Conservation (phyloP, 2,113 vertebrate species). For the Platysternon megacephalum region DNA sequence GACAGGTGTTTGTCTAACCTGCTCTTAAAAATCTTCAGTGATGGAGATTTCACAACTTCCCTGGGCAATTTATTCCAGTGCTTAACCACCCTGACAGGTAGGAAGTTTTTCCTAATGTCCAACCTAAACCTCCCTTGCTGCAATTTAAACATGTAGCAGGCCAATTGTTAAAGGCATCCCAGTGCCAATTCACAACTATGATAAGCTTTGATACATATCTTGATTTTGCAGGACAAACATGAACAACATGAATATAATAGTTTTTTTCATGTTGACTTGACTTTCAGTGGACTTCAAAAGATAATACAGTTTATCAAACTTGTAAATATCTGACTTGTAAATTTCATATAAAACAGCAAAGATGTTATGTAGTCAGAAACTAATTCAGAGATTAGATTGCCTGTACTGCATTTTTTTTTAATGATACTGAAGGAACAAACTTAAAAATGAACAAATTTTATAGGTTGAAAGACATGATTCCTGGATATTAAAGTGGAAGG, state of each 20-base stretch:
- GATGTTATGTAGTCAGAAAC: not conserved
- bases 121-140: no score
- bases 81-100: no score
- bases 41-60: no score
- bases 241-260: not conserved
- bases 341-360: not conserved
- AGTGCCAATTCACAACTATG: not conserved
- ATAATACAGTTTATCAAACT: not conserved
- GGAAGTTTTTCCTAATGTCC: no score
- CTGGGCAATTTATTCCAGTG: no score
- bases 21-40: no score
- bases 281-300: not conserved
- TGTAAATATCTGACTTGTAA: not conserved
- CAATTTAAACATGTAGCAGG: not conserved
- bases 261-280: not conserved
- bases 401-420: not conserved
- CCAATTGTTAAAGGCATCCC: not conserved
- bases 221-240: not conserved
- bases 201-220: not conserved
- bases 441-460: not conserved
- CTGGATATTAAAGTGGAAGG: not conserved
- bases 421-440: not conserved
- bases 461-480: not conserved
- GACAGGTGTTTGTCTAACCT: no score
- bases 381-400: not conserved